These are phyloP conservation scores for Colletes gigas DNA, from an alignment of 1,140 invertebrate genomes.

Conservation along the genomic window DNA sequence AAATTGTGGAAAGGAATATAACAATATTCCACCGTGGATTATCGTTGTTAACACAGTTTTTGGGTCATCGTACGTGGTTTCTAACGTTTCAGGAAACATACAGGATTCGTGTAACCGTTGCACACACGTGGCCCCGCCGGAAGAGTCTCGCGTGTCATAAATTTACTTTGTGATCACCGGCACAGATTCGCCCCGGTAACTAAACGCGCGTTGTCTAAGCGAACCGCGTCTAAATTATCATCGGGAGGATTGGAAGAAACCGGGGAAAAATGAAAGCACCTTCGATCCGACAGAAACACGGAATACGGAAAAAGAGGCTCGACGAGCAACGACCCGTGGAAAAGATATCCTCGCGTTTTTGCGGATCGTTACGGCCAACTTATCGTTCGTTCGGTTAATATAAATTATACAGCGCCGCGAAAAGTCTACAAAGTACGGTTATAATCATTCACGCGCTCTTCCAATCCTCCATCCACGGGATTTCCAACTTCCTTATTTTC, in stretches of 20 bases:
- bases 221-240: background rate
- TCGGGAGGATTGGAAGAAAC: background rate
- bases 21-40: background rate
- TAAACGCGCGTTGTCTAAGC: background rate
- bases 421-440: background rate
- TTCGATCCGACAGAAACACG: background rate
- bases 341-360: background rate
- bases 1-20: background rate
- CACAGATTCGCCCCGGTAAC: background rate
- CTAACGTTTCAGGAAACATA: constrained; percentile 11
- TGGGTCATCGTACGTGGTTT: constrained; percentile 3
- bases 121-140: background rate
- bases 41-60: background rate
- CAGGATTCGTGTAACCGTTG: background rate
- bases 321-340: constrained; percentile 9
- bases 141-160: constrained; percentile 19
- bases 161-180: background rate
- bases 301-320: background rate
- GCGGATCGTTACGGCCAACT: background rate
- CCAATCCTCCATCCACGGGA: background rate
- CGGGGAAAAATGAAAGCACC: background rate
- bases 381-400: background rate
- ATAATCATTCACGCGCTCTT: background rate
- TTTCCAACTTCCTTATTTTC: background rate
- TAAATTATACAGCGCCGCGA: background rate